These are phyloP conservation scores for Limonius californicus DNA, from an alignment of 1,140 invertebrate genomes.

Conservation along the genomic window DNA sequence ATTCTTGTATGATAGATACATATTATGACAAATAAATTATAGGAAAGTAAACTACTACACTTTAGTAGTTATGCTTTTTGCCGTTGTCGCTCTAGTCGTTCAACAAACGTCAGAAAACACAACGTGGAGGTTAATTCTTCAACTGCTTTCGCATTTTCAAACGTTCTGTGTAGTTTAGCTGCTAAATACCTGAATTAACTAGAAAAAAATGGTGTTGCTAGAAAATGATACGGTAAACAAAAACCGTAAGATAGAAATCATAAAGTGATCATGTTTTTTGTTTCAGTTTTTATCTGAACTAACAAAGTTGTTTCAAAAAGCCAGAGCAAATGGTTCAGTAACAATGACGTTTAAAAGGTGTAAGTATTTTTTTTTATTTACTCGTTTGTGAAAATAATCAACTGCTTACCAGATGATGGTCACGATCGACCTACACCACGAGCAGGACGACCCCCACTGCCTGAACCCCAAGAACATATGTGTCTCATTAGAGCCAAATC, in stretches of 20 bases:
- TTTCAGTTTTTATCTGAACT: conserved; percentile 65
- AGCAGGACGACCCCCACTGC: conserved; percentile 53
- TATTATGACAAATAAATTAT: too few species aligned
- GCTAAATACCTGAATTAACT: not conserved
- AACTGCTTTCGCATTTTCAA: too few species aligned
- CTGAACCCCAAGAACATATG: conserved; percentile 63
- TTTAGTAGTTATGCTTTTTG: too few species aligned
- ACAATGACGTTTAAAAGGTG: conserved; percentile 67
- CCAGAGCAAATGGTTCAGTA: conserved; percentile 58
- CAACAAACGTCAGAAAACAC: not conserved
- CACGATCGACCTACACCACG: conserved; percentile 64
- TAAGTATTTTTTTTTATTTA: conserved; percentile 50
- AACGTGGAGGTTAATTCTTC: not conserved
- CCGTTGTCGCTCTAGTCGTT: too few species aligned
- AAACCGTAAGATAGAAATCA: conserved; percentile 24
- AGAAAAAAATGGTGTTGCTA: conserved; percentile 58
- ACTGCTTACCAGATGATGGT: conserved; percentile 65
- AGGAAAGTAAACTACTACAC: too few species aligned
- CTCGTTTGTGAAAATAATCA: conserved; percentile 12
- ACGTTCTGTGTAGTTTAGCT: too few species aligned
- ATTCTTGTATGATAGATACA: too few species aligned
- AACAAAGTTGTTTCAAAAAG: conserved; percentile 64
- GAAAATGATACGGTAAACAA: conserved; percentile 61
- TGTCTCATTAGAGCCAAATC: conserved; percentile 69
- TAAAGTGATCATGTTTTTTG: conserved; percentile 25